Percentiles rank a stretch among this genome's conserved stretches.
These are phyloP conservation scores for Melanotaenia parkinsoni DNA, from an alignment of 2,797 vertebrate species.

Conservation along the genomic window DNA sequence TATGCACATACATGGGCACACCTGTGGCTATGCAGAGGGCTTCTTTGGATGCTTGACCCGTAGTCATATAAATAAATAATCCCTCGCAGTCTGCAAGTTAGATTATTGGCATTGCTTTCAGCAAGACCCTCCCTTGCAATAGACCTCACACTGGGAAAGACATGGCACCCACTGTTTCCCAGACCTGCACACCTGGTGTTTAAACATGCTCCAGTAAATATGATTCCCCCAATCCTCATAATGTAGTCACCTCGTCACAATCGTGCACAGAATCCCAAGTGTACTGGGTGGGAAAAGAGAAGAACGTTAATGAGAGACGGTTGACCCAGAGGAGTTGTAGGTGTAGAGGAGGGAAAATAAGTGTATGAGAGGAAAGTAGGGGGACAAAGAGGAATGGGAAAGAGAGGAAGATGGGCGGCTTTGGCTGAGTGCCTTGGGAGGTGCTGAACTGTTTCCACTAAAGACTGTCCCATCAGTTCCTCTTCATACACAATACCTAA, in stretches of 20 bases:
- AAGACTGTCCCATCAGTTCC: slow-evolving; percentile 52
- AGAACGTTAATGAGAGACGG: slow-evolving; percentile 9
- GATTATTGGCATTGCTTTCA: slow-evolving; percentile 42
- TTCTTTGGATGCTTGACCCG: background rate
- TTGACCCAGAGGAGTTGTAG: background rate
- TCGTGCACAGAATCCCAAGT: slow-evolving; percentile 44
- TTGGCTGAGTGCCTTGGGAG: slow-evolving; percentile 70
- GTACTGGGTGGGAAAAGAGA: slow-evolving; percentile 16
- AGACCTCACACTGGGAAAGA: slow-evolving; percentile 63
- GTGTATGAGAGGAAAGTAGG: slow-evolving; percentile 20
- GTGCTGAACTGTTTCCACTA: slow-evolving; percentile 79
- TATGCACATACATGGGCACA: slow-evolving; percentile 30
- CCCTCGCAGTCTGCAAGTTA: background rate
- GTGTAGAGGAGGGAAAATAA: slow-evolving; percentile 36
- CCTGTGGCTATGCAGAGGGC: slow-evolving; percentile 1
- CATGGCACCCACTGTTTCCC: slow-evolving; percentile 60
- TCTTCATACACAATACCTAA: slow-evolving; percentile 39
- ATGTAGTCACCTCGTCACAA: slow-evolving; percentile 40
- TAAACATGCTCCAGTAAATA: slow-evolving; percentile 43
- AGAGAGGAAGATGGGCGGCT: slow-evolving; percentile 16
- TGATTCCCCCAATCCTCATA: slow-evolving; percentile 25
- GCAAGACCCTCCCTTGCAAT: slow-evolving; percentile 32
- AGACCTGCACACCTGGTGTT: slow-evolving; percentile 65
- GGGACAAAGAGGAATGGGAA: background rate
- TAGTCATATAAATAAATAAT: slow-evolving; percentile 36